These are phyloP conservation scores for Paratrypauchen microcephalus DNA, from an alignment of 2,797 vertebrate genomes.

Conservation along the genomic window DNA sequence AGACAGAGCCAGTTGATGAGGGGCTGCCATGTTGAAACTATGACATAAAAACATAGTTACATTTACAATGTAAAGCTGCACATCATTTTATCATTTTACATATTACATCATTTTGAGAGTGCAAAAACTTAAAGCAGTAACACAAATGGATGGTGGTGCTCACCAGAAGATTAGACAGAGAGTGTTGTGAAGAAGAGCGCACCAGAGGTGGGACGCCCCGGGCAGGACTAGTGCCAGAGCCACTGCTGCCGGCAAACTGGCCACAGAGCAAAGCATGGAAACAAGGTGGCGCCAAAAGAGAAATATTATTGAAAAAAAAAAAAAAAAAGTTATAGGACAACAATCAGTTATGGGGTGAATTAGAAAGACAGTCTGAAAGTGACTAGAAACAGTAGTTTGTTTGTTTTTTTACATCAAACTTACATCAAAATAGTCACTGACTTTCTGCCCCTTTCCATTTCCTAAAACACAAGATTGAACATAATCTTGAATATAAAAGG, in stretches of 20 bases:
- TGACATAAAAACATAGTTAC: slow-evolving; percentile 14
- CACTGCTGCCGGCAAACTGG: slow-evolving; percentile 94
- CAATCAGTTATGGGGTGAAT: slow-evolving; percentile 28
- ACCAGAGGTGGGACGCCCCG: slow-evolving; percentile 90
- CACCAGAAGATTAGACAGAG: slow-evolving; percentile 95
- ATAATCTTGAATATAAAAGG: not conserved
- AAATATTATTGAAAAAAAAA: slow-evolving; percentile 44
- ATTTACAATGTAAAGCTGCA: not conserved
- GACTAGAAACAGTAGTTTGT: slow-evolving; percentile 22
- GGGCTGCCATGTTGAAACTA: slow-evolving; percentile 95
- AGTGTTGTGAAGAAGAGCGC: slow-evolving; percentile 94
- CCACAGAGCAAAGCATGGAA: slow-evolving; percentile 36
- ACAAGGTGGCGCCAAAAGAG: slow-evolving; percentile 34
- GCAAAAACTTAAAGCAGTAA: slow-evolving; percentile 10
- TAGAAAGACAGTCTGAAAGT: slow-evolving; percentile 19
- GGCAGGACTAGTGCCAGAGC: slow-evolving; percentile 95
- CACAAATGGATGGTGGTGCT: slow-evolving; percentile 67
- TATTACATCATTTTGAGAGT: not conserved
- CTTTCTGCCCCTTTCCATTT: slow-evolving; percentile 94
- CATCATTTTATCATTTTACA: not conserved
- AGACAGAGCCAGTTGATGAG: slow-evolving; percentile 88
- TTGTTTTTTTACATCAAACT: slow-evolving; percentile 53
- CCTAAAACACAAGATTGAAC: slow-evolving; percentile 65
- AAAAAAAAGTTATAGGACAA: slow-evolving; percentile 5
- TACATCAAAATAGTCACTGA: slow-evolving; percentile 99